These are phyloP conservation scores for Thripadectes ignobilis DNA, from an alignment of 2,797 vertebrate species.

Conservation along the genomic window DNA sequence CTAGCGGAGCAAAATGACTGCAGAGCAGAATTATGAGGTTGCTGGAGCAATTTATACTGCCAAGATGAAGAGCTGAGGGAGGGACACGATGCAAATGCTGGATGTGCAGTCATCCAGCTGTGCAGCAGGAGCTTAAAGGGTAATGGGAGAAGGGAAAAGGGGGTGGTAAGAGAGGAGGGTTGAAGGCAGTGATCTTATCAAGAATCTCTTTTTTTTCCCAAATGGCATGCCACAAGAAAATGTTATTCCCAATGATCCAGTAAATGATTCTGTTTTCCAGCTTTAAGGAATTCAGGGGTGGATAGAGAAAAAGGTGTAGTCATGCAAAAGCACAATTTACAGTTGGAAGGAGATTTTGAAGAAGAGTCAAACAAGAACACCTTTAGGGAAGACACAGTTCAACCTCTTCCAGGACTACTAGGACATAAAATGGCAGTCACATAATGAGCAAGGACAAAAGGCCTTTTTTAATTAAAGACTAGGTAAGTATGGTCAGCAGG, in stretches of 20 bases:
- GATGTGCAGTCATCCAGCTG: neutral
- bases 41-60: neutral
- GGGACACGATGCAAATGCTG: neutral
- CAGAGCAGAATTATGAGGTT: neutral
- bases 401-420: neutral
- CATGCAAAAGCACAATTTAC: conserved; percentile 12
- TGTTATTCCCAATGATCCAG: conserved; percentile 16
- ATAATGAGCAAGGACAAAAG: neutral
- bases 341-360: neutral
- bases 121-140: neutral
- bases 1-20: neutral
- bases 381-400: neutral
- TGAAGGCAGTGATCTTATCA: neutral
- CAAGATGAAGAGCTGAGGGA: neutral
- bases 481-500: neutral
- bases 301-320: neutral
- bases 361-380: neutral
- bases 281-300: neutral
- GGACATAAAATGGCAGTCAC: neutral
- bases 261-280: conserved; percentile 20
- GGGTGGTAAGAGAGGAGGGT: neutral
- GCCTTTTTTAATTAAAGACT: neutral
- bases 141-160: neutral
- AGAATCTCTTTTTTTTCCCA: neutral
- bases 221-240: neutral